phyloP scores from a whole-genome alignment of 2,113 vertebrate genomes.

The Pipa parva region DNA sequence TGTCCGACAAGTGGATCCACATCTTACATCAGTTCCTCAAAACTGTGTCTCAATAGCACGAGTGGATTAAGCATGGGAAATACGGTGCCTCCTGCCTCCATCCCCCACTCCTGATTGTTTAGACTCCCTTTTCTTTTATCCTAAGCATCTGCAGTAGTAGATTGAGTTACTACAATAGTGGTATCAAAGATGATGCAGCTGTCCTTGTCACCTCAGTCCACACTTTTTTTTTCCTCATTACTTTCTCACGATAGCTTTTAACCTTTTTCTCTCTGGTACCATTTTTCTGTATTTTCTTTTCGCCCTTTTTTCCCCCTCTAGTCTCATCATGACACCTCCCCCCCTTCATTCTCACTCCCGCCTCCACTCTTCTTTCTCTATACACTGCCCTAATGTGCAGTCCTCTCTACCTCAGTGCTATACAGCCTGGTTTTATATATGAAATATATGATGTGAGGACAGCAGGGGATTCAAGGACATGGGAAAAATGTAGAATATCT shows the following conservation, averaged over 20 bases:
- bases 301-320: constrained; percentile 1
- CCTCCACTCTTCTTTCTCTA: not conserved
- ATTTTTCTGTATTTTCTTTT: constrained; percentile 5
- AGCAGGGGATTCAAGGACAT: constrained; percentile 34
- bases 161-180: constrained; percentile 37
- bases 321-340: constrained; percentile 6
- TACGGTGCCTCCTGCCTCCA: not conserved
- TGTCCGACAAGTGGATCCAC: too few species aligned
- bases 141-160: constrained; percentile 35
- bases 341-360: constrained; percentile 5
- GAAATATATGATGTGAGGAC: not conserved
- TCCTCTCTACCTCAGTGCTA: not conserved
- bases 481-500: not conserved
- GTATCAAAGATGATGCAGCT: constrained; percentile 33
- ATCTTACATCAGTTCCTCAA: not conserved
- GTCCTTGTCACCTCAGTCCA: constrained; percentile 15
- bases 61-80: constrained; percentile 34
- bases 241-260: not conserved
- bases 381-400: not conserved
- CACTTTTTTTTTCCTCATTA: not conserved
- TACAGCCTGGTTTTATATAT: constrained; percentile 12
- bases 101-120: constrained; percentile 32
- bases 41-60: not conserved
- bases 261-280: not conserved
- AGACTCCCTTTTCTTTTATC: constrained; percentile 30